Conservation (phyloP, 2,888 invertebrate genomes). For the Platycnemis pennipes region DNA sequence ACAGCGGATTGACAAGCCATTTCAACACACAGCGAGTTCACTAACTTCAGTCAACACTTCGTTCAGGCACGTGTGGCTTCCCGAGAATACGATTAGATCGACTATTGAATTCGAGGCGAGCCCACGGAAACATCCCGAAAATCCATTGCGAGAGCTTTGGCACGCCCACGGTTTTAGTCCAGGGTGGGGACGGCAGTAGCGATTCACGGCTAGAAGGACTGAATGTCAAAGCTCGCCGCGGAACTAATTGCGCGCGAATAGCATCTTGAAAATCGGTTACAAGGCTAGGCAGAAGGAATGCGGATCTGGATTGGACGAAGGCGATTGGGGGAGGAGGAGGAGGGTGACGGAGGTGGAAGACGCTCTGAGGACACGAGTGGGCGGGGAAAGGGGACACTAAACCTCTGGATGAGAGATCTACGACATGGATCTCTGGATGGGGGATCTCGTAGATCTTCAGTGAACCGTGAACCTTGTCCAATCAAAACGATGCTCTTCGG, state of each 20-base stretch:
- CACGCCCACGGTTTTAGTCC: not conserved
- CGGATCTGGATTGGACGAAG: not conserved
- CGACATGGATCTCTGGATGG: too few relatives aligned
- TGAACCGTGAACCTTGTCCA: not conserved
- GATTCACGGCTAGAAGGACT: constrained; percentile 5
- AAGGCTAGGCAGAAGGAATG: constrained; percentile 2
- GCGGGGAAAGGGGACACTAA: not conserved
- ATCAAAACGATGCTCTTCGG: not conserved
- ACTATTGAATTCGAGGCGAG: not conserved
- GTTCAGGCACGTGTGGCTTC: not conserved
- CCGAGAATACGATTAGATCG: not conserved
- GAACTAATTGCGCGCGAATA: not conserved
- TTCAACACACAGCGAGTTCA: not conserved
- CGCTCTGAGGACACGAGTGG: not conserved
- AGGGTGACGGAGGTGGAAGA: too few relatives aligned
- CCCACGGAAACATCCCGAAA: not conserved
- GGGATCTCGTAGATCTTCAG: too few relatives aligned
- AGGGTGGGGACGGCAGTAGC: too few relatives aligned
- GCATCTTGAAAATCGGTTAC: constrained; percentile 1
- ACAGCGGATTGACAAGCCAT: too few relatives aligned
- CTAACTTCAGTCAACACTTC: not conserved
- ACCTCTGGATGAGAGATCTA: too few relatives aligned
- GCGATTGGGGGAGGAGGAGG: too few relatives aligned
- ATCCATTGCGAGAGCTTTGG: not conserved
- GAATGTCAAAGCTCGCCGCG: constrained; percentile 6